These are phyloP conservation scores for Nephrocerus scutellatus DNA, from an alignment of 2,888 invertebrate species.

Conservation along the genomic window DNA sequence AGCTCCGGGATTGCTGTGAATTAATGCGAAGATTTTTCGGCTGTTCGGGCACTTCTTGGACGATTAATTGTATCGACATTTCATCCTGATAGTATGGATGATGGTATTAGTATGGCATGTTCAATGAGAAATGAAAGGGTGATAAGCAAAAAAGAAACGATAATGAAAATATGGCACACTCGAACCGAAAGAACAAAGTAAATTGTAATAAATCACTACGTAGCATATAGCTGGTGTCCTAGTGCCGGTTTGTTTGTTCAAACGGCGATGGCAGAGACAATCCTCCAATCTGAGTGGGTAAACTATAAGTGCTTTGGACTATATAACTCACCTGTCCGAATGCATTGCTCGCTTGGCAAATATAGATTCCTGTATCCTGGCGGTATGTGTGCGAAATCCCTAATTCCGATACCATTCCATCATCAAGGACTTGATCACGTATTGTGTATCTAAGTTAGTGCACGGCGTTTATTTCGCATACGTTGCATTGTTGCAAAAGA, in stretches of 20 bases:
- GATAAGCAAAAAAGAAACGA: constrained; percentile 6
- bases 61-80: constrained; percentile 82
- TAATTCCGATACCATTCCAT: constrained; percentile 77
- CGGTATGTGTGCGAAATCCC: constrained; percentile 77
- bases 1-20: constrained; percentile 75
- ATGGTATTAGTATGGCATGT: not conserved
- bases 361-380: constrained; percentile 82
- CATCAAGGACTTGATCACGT: constrained; percentile 68
- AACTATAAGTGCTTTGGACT: constrained; percentile 9
- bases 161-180: constrained; percentile 1
- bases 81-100: constrained; percentile 68
- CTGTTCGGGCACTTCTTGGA: constrained; percentile 86
- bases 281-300: not conserved
- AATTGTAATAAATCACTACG: too few relatives aligned
- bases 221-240: too few relatives aligned
- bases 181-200: not conserved
- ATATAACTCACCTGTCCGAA: constrained; percentile 69
- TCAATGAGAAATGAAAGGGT: too few relatives aligned
- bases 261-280: too few relatives aligned
- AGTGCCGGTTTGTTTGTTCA: constrained; percentile 3
- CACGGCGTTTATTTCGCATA: constrained; percentile 1
- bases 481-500: too few relatives aligned
- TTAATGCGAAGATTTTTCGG: constrained; percentile 79
- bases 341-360: constrained; percentile 80
- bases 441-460: constrained; percentile 56